Evolutionary conservation across 1,140 invertebrate species (phyloP).

Genomic region (Drosophila rhopaloa): DNA sequence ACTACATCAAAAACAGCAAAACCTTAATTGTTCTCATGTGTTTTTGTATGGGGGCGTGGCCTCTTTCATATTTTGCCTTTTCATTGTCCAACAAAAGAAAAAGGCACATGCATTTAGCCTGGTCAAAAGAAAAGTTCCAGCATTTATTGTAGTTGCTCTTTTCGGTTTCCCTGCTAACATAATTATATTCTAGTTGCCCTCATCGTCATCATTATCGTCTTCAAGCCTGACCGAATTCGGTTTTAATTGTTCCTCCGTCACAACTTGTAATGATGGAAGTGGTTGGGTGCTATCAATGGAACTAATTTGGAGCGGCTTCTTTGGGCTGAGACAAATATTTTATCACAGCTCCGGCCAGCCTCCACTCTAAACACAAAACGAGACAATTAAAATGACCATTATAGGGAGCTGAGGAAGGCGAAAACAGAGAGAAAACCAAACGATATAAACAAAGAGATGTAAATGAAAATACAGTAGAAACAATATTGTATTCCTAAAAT

Average conservation of each 20-base stretch:
- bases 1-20: conserved; percentile 26
- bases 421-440: neutral
- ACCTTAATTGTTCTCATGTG: conserved; percentile 65
- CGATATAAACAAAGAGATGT: neutral
- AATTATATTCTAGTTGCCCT: conserved; percentile 42
- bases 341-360: conserved; percentile 53
- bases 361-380: conserved; percentile 58
- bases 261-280: conserved; percentile 66
- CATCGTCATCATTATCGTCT: conserved; percentile 41
- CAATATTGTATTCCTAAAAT: no score
- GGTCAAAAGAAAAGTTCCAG: conserved; percentile 53
- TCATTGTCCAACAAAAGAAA: conserved; percentile 60
- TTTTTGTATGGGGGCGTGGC: conserved; percentile 43
- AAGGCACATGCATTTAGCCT: conserved; percentile 63
- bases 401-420: conserved; percentile 19
- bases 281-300: conserved; percentile 57
- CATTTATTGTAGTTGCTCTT: conserved; percentile 31
- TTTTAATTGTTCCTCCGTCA: conserved; percentile 62
- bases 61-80: conserved; percentile 64
- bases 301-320: conserved; percentile 59
- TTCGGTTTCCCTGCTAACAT: conserved; percentile 27
- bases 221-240: conserved; percentile 49
- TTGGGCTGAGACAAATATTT: conserved; percentile 45
- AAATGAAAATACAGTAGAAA: neutral
- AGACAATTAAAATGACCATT: conserved; percentile 74